These are phyloP conservation scores for Rhamphomyia laevipes DNA, from an alignment of 2,888 invertebrate genomes.

Conservation along the genomic window DNA sequence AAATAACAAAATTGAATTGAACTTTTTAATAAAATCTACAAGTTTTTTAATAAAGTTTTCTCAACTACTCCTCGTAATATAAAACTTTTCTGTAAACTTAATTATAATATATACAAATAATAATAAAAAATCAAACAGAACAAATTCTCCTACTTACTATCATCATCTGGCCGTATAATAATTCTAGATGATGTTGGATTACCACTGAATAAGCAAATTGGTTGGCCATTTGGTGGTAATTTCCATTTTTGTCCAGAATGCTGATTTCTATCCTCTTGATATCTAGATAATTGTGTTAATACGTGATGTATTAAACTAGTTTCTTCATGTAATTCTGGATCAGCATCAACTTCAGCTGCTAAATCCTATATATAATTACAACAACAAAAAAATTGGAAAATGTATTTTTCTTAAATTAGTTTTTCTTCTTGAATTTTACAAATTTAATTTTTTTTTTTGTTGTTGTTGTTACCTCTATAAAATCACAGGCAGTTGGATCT, in stretches of 20 bases:
- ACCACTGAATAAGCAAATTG: conserved; percentile 52
- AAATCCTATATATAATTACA: conserved; percentile 46
- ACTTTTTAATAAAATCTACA: too few species aligned
- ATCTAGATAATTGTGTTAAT: conserved; percentile 48
- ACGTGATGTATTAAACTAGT: conserved; percentile 57
- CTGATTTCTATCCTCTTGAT: conserved; percentile 45
- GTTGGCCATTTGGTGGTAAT: conserved; percentile 55
- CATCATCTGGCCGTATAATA: conserved; percentile 52
- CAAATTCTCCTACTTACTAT: conserved; percentile 41
- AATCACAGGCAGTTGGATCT: conserved; percentile 56
- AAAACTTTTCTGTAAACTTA: not conserved
- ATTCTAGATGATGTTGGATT: conserved; percentile 42
- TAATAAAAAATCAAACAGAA: not conserved
- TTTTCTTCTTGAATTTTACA: too few species aligned
- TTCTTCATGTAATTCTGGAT: conserved; percentile 53
- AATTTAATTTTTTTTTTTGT: not conserved
- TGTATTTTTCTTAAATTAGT: too few species aligned
- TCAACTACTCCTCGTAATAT: not conserved
- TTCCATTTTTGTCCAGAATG: conserved; percentile 58
- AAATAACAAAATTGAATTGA: too few species aligned
- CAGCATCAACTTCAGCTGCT: conserved; percentile 55
- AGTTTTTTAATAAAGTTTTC: too few species aligned
- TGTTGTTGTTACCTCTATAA: conserved; percentile 48
- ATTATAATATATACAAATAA: not conserved
- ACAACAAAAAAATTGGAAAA: not conserved